Evolutionary conservation across 2,888 invertebrate species (phyloP).

Genomic region (Anodontia alba): DNA sequence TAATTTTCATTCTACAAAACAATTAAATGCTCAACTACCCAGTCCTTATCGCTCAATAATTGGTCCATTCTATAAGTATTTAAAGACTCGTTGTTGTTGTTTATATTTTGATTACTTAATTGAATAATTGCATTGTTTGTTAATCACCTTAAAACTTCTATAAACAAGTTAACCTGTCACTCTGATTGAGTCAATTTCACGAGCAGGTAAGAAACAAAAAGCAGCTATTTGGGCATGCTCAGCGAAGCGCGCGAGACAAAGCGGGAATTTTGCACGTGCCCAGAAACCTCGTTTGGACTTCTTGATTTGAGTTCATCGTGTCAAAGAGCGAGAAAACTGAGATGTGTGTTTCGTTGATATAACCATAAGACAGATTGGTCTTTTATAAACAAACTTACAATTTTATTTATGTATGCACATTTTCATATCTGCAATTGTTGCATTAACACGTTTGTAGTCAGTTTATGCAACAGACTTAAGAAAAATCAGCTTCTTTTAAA

Average conservation of each 20-base stretch:
- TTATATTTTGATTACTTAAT: slow-evolving; percentile 20
- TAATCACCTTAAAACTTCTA: background rate
- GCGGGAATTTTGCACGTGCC: too few relatives aligned
- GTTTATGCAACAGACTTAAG: background rate
- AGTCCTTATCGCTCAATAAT: slow-evolving; percentile 10
- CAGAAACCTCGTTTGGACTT: background rate
- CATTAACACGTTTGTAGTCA: background rate
- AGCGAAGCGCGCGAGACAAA: background rate
- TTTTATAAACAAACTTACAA: slow-evolving; percentile 6
- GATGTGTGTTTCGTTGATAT: background rate
- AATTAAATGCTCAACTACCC: too few relatives aligned
- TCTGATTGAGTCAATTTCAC: background rate
- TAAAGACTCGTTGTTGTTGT: background rate
- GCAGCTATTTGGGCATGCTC: background rate
- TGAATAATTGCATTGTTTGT: slow-evolving; percentile 1
- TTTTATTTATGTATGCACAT: background rate
- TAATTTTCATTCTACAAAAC: too few relatives aligned
- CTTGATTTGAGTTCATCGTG: slow-evolving; percentile 19
- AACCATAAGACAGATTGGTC: background rate
- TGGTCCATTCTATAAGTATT: background rate
- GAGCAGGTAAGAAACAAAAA: slow-evolving; percentile 3
- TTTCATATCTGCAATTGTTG: background rate
- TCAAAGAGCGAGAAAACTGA: slow-evolving; percentile 15
- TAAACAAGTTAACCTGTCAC: slow-evolving; percentile 3
- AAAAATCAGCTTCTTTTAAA: too few relatives aligned